These are phyloP conservation scores for Leptinotarsa rubiginosa DNA, from an alignment of 2,888 invertebrate genomes.

Conservation along the genomic window DNA sequence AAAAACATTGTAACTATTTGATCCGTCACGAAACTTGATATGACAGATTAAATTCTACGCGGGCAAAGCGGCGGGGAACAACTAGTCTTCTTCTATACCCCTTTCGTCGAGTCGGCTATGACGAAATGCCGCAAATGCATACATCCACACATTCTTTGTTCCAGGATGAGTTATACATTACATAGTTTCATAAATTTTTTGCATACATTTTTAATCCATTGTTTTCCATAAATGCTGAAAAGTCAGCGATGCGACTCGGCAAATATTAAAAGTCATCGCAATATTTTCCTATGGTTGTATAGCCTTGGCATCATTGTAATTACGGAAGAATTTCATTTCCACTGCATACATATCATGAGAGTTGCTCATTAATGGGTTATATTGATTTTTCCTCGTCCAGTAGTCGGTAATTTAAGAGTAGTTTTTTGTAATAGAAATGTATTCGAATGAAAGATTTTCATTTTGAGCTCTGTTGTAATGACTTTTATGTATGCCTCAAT, in stretches of 20 bases:
- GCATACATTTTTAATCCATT: slow-evolving; percentile 43
- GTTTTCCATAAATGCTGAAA: slow-evolving; percentile 44
- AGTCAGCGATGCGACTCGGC: slow-evolving; percentile 40
- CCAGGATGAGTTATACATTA: slow-evolving; percentile 34
- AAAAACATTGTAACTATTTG: too few species aligned
- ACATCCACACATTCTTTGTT: slow-evolving; percentile 30
- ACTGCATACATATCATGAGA: neutral
- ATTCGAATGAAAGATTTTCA: too few species aligned
- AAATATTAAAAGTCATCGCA: slow-evolving; percentile 41
- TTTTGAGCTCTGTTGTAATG: too few species aligned
- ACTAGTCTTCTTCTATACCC: neutral
- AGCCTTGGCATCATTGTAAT: neutral
- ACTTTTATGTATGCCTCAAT: too few species aligned
- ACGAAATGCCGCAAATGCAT: neutral
- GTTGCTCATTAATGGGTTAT: neutral
- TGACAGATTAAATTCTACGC: too few species aligned
- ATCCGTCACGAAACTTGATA: too few species aligned
- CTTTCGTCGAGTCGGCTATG: slow-evolving; percentile 25
- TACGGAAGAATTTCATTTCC: slow-evolving; percentile 15
- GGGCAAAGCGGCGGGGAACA: too few species aligned
- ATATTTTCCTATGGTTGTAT: slow-evolving; percentile 23
- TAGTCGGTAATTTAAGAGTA: too few species aligned
- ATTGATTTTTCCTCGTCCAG: neutral
- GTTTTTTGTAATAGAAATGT: too few species aligned
- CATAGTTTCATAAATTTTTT: slow-evolving; percentile 43